Evolutionary conservation across 2,797 vertebrate genomes (phyloP).

Genomic region (Podarcis siculus): DNA sequence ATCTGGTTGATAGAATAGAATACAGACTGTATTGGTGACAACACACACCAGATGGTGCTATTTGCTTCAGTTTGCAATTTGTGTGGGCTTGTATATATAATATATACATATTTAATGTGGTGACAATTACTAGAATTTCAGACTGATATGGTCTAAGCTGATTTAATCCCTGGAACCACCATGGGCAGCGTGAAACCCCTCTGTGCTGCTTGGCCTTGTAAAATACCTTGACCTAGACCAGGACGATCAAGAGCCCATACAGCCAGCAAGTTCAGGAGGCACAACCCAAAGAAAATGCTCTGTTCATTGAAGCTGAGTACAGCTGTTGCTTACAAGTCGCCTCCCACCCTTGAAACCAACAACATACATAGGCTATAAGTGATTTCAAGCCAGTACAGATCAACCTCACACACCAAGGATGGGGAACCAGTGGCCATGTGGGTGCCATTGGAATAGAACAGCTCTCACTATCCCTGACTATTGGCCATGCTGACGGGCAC

Average conservation of each 20-base stretch:
- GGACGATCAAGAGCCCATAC: background rate
- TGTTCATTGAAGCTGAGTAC: background rate
- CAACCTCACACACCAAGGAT: background rate
- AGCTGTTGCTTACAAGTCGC: too few relatives aligned
- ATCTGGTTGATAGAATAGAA: background rate
- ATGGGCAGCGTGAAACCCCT: background rate
- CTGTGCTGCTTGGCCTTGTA: background rate
- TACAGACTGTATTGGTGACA: background rate
- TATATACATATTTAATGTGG: background rate
- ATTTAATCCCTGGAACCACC: background rate
- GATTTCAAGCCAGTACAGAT: background rate
- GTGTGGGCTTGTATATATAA: background rate
- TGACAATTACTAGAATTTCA: background rate
- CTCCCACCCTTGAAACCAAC: background rate
- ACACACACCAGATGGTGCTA: conserved; percentile 22
- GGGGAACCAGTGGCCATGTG: too few relatives aligned
- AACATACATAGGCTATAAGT: background rate
- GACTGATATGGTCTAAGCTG: background rate
- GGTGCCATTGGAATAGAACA: too few relatives aligned
- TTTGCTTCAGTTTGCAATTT: background rate
- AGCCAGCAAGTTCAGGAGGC: background rate
- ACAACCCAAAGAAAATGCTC: background rate
- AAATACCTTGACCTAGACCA: background rate
- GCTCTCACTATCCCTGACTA: too few relatives aligned
- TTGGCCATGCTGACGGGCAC: too few relatives aligned